Evolutionary conservation across 2,797 vertebrate species (phyloP), one percentile per base, ranked within the genome.

Genomic region (Sus cebifrons): DNA sequence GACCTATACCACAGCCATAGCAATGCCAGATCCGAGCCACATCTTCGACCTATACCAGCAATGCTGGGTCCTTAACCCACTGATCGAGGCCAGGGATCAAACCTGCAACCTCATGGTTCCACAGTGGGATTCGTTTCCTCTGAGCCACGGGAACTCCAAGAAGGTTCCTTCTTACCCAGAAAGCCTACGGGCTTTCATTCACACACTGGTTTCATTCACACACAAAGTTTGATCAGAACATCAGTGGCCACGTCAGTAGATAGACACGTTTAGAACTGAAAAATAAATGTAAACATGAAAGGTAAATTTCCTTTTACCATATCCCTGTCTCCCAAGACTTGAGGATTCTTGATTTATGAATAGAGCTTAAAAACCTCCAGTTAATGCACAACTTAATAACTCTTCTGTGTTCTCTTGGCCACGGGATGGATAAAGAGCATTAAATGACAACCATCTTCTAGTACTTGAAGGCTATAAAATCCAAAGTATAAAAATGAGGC

Each of bases 401-500:
- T 79, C 49, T 32, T 85, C 18, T 64, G 65, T 84, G 75, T 84
- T 93, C 74, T 95, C 86, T 84, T 44, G 21, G 23, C 17, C 58
- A 68, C 16, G 81, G 52, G 15, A 78, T 74, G 20, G 60, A 94
- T 62, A 91, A 93, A 93, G 70, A 88, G n/a, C 32, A 17, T 94
- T 93, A 95, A 87, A 89, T 91, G 79, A 77, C 79, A 86, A 68
- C 36, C 20, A 23, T 89, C 74, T 75, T 49, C 36, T 58, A 90
- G 73, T 58, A 56, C 29, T 73, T 71, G 71, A 82, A 94, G 68
- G 23, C 82, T 88, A 21, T 92, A 96, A 96, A 97, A 91, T 32
- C 44, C 62, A 85, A 91, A 62, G 17, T 70, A 93, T 96, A 94
- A 95, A 95, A 96, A 94, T 68, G 86, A 94, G 91, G 14, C 79